phyloP scores from a whole-genome alignment of 2,888 invertebrate genomes.

The Parnassius smintheus region DNA sequence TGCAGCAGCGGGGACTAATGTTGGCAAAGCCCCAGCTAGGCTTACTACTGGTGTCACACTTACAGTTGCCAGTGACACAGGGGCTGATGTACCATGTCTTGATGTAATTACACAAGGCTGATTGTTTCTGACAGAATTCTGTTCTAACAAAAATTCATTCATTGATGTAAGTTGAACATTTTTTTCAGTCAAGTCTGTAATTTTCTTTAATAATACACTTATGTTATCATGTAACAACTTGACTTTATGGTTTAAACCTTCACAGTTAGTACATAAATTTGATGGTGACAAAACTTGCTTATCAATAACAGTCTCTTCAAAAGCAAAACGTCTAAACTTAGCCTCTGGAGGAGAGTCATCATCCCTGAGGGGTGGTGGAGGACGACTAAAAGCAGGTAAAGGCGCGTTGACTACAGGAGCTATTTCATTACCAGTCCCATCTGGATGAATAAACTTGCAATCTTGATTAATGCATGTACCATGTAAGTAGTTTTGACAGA shows the following conservation, averaged over 20 bases:
- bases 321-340: conserved; percentile 62
- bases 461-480: conserved; percentile 79
- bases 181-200: conserved; percentile 70
- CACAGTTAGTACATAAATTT: conserved; percentile 63
- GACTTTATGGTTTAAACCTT: conserved; percentile 64
- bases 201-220: conserved; percentile 70
- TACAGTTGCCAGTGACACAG: conserved; percentile 72
- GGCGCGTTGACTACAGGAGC: conserved; percentile 38
- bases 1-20: conserved; percentile 66
- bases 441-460: conserved; percentile 58
- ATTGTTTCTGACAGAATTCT: conserved; percentile 65
- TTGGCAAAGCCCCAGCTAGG: conserved; percentile 66
- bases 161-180: conserved; percentile 71
- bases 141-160: conserved; percentile 74
- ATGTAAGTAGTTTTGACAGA: conserved; percentile 83
- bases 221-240: conserved; percentile 73
- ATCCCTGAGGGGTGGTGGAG: conserved; percentile 54
- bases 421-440: conserved; percentile 48
- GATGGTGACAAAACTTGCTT: conserved; percentile 53
- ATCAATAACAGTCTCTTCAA: conserved; percentile 58
- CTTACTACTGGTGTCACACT: conserved; percentile 76
- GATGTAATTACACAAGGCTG: conserved; percentile 75
- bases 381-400: conserved; percentile 49
- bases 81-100: conserved; percentile 70
- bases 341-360: conserved; percentile 71